Conservation (phyloP, 2,797 vertebrate species). For the Acomys russatus region DNA sequence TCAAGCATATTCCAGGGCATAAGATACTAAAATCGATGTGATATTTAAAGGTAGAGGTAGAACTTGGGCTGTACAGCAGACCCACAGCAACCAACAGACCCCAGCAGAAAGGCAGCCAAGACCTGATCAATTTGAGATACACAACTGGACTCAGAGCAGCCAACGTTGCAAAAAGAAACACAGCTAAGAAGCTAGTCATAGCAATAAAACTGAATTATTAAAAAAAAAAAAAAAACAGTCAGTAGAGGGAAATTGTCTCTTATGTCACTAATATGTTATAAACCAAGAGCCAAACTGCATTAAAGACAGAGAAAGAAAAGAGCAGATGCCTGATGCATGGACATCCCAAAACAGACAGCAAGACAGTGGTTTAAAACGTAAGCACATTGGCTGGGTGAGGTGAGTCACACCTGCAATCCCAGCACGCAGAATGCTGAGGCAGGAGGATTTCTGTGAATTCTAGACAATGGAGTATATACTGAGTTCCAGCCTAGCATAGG, state of each 20-base stretch:
- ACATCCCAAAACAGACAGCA: not conserved
- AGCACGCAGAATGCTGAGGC: not conserved
- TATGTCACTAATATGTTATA: not conserved
- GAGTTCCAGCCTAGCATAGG: not conserved
- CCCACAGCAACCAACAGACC: not conserved
- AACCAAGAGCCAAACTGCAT: not conserved
- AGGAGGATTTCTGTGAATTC: not conserved
- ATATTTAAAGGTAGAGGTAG: not conserved
- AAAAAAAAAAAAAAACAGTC: not conserved
- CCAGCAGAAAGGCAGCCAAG: not conserved
- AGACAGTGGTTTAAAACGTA: not conserved
- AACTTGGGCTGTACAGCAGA: not conserved
- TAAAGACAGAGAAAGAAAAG: not conserved
- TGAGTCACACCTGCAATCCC: not conserved
- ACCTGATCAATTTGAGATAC: not conserved
- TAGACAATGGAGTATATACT: not conserved
- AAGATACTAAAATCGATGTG: not conserved
- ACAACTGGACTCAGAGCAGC: not conserved
- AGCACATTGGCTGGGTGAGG: not conserved
- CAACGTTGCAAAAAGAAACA: not conserved
- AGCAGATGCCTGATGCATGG: not conserved
- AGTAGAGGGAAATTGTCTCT: not conserved
- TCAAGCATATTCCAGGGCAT: fast-evolving
- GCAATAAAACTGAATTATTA: not conserved
- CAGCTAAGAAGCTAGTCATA: not conserved